phyloP scores from a whole-genome alignment of 2,888 invertebrate genomes.

The Dryococelus australis region DNA sequence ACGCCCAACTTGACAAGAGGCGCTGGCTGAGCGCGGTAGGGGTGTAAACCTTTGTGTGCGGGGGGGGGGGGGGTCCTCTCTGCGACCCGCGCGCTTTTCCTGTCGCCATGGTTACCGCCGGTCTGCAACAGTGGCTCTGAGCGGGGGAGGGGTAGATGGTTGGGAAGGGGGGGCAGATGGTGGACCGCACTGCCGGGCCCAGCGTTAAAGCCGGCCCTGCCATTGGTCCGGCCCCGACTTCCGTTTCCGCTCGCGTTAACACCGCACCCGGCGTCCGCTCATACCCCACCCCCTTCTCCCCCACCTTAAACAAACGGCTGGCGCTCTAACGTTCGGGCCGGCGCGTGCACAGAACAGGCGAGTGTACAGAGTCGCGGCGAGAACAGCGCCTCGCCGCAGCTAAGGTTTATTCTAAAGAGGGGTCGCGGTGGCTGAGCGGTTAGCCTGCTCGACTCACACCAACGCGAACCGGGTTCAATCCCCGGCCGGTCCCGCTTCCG shows the following conservation, averaged over 20 bases:
- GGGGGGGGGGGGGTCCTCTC: neutral
- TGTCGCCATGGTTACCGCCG: neutral
- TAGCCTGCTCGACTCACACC: too few species aligned
- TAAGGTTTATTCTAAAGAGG: too few species aligned
- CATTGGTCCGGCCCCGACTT: constrained; percentile 4
- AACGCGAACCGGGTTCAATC: too few species aligned
- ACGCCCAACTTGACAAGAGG: constrained; percentile 37
- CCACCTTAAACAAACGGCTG: neutral
- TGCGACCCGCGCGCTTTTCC: neutral
- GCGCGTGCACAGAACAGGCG: neutral
- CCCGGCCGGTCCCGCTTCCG: too few species aligned
- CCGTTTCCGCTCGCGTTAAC: constrained; percentile 11
- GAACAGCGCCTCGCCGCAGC: too few species aligned
- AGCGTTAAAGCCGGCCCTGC: constrained; percentile 17
- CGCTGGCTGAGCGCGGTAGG: neutral
- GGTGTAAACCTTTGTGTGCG: too few species aligned
- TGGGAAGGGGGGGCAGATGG: neutral
- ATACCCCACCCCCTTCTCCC: neutral
- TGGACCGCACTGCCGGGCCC: neutral
- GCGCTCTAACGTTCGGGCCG: neutral
- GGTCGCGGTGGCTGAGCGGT: too few species aligned
- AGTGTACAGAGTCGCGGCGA: neutral
- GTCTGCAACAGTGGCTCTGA: neutral
- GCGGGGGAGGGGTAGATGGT: too few species aligned
- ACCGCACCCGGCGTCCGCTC: neutral